phyloP scores from a whole-genome alignment of 2,113 vertebrate species.

The Serinus canaria region DNA sequence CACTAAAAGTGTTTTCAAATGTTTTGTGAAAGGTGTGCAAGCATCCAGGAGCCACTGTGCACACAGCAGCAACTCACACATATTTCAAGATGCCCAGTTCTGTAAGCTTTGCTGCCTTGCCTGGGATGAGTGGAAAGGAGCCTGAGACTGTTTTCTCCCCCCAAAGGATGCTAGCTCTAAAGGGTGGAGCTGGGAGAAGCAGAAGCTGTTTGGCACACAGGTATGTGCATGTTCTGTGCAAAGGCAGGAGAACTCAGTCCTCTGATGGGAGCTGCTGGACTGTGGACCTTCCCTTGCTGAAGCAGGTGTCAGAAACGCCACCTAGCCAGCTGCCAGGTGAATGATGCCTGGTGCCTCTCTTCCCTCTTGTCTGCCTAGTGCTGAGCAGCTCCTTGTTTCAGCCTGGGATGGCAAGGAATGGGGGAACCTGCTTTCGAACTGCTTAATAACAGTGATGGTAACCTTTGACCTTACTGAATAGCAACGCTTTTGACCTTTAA shows the following conservation, averaged over 20 bases:
- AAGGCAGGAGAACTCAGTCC: background rate
- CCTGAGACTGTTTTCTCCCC: background rate
- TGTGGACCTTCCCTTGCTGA: background rate
- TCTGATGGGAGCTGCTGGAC: background rate
- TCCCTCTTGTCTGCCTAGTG: background rate
- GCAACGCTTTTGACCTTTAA: constrained; percentile 57
- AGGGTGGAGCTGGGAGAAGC: background rate
- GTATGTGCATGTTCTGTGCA: accelerated
- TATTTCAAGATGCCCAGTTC: background rate
- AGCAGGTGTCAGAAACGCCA: background rate
- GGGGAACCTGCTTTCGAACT: constrained; percentile 44
- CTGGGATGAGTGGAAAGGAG: background rate
- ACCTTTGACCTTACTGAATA: constrained; percentile 66
- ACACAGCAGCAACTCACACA: background rate
- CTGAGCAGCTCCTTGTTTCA: background rate
- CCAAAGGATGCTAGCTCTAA: background rate
- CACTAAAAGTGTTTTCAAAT: background rate
- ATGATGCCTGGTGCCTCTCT: background rate
- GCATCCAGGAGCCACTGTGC: background rate
- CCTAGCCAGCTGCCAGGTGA: background rate
- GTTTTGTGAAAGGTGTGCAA: background rate
- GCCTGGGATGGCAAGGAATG: background rate
- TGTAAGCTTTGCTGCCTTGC: background rate
- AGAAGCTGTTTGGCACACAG: background rate
- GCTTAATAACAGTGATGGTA: constrained; percentile 68